Base-by-base conservation (phyloP, 1,140 invertebrate species). In the Drosophila parvula region DNA sequence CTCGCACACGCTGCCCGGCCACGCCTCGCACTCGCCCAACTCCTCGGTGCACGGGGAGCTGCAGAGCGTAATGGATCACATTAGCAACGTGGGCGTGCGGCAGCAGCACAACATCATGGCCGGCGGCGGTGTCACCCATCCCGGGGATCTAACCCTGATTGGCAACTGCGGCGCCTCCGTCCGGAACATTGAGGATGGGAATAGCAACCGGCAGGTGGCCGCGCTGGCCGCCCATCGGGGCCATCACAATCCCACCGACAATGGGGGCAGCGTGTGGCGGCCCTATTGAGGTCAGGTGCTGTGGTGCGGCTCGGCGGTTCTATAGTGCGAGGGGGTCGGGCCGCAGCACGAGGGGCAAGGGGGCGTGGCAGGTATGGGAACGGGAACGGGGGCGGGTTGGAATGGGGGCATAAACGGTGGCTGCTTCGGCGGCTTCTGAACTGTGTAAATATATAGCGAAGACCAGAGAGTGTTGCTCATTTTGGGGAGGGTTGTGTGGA, bases 61-160 rank as follows among this genome's bases (percentile, higher is more conserved):
- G 43, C 95, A 95, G 90, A 95, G 93, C 40, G 95, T 95, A 63
- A 95, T 95, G 95, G 95, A 95, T 92, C 95, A 95, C 84, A 94
- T 95, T 53, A 95, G 94, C n/a, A 95, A 94, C 44, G 90, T 91
- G 78, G 91, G 91, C 0, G 89, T 90, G 1, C 81, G 88, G 18
- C 94, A 94, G 84, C 94, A 94, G 68, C 92, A 92, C 30, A 93
- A 94, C 58, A 93, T 93, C 28, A 93, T 93, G 77, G 84, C 93
- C 11, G 93, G 92, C 44, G 90, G 91, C 3, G 90, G 90, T 0
- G 93, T 93, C 55, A 78, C 90, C 38, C 90, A 91, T 76, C 90
- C 91, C 14, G 89, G 89, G 0, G 93, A 95, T 80, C 91, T 95
- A n/a, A 91, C 95, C 3, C 90, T 95, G 14, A 93, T 94, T 45